A percentile compares a stretch with the other conserved stretches of the same genome.
phyloP scores from a whole-genome alignment of 2,888 invertebrate species.

The Cylindroiulus punctatus region DNA sequence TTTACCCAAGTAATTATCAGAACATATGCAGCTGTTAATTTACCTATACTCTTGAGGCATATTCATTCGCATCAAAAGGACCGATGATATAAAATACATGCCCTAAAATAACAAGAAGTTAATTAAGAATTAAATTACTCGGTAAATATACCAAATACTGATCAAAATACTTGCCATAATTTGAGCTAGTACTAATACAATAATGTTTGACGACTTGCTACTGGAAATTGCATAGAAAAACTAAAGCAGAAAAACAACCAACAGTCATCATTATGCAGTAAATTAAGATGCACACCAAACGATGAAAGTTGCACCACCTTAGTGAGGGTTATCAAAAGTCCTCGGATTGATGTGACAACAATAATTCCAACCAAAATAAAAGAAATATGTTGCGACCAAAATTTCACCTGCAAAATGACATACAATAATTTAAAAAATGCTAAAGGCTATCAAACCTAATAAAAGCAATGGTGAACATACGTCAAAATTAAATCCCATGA shows the following conservation, averaged over 20 bases:
- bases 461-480: constrained; percentile 61
- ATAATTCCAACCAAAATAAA: constrained; percentile 97
- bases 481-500: constrained; percentile 91
- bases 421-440: neutral
- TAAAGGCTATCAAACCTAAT: constrained; percentile 31
- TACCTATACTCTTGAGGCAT: constrained; percentile 94
- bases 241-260: constrained; percentile 73
- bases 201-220: constrained; percentile 97
- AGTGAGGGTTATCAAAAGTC: constrained; percentile 92
- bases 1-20: neutral
- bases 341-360: constrained; percentile 96
- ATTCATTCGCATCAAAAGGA: constrained; percentile 97
- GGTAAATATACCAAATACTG: neutral
- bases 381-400: constrained; percentile 99
- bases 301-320: constrained; percentile 74
- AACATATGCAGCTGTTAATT: constrained; percentile 36
- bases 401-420: constrained; percentile 68
- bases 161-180: constrained; percentile 79
- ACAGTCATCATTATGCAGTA: too few species aligned
- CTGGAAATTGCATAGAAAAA: constrained; percentile 99
- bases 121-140: constrained; percentile 57
- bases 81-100: constrained; percentile 99
- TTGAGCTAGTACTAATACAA: constrained; percentile 95
- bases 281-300: neutral
- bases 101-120: constrained; percentile 72